Evolutionary conservation across 2,797 vertebrate genomes (phyloP).

Genomic region (Pangasius krempfi): DNA sequence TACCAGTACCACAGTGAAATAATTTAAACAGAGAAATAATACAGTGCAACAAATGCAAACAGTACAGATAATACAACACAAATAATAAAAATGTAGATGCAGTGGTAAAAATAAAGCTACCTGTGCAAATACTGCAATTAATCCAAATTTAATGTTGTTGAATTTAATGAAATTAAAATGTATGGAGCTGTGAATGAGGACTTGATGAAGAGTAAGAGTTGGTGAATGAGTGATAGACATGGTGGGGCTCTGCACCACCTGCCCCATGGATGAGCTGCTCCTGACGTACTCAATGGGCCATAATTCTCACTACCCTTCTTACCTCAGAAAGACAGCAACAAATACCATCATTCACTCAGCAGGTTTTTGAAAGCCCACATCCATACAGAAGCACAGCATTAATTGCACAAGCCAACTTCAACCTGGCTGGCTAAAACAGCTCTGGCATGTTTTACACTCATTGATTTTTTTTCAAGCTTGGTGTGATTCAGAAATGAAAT

Average conservation of each 20-base stretch:
- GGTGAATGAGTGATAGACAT: background rate
- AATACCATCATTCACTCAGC: conserved; percentile 48
- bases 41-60: background rate
- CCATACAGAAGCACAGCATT: conserved; percentile 23
- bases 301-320: conserved; percentile 14
- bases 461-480: conserved; percentile 55
- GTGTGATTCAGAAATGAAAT: conserved; percentile 57
- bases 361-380: conserved; percentile 38
- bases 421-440: conserved; percentile 41
- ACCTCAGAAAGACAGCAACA: background rate
- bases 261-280: background rate
- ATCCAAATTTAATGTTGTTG: background rate
- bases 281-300: background rate
- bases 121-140: background rate
- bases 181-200: background rate
- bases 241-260: background rate
- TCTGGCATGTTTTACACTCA: conserved; percentile 42
- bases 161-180: background rate
- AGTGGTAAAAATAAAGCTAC: background rate
- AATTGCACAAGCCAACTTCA: conserved; percentile 40
- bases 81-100: background rate
- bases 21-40: background rate
- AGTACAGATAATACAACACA: background rate
- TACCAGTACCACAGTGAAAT: background rate
- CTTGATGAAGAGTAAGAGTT: background rate